Percentiles rank a stretch among this genome's conserved stretches.
These are phyloP conservation scores for Propsilocerus akamusi DNA, from an alignment of 1,140 invertebrate genomes.

Conservation along the genomic window DNA sequence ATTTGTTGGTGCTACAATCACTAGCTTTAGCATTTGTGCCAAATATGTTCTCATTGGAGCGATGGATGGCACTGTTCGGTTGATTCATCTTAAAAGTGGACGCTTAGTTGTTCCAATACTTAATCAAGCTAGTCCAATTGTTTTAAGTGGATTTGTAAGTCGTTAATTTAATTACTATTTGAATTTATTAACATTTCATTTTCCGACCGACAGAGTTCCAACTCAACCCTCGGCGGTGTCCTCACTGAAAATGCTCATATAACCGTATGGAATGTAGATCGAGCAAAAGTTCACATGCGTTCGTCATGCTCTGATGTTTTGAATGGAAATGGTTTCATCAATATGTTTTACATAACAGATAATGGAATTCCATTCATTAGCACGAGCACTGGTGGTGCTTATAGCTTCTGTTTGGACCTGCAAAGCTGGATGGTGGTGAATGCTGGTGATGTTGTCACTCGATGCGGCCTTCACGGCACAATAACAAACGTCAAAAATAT, in stretches of 20 bases:
- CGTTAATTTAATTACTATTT: background rate
- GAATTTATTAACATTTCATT: background rate
- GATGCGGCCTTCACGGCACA: slow-evolving; percentile 16
- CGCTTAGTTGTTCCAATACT: slow-evolving; percentile 17
- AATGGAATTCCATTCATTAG: slow-evolving; percentile 18
- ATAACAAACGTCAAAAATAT: slow-evolving; percentile 17
- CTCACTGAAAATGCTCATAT: slow-evolving; percentile 18
- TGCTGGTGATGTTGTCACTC: slow-evolving; percentile 20
- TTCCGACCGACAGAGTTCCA: slow-evolving; percentile 9
- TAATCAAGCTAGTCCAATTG: slow-evolving; percentile 12
- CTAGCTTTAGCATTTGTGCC: slow-evolving; percentile 19
- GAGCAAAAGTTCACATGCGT: slow-evolving; percentile 10
- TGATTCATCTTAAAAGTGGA: slow-evolving; percentile 17
- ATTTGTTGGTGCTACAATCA: slow-evolving; percentile 16
- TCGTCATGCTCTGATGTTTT: slow-evolving; percentile 16
- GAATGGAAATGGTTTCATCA: slow-evolving; percentile 12
- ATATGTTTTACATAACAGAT: slow-evolving; percentile 19
- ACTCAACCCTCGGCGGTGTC: slow-evolving; percentile 15
- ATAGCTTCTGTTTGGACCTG: slow-evolving; percentile 16
- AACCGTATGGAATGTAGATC: slow-evolving; percentile 18
- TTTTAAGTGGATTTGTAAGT: slow-evolving; percentile 21
- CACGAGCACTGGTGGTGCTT: slow-evolving; percentile 18
- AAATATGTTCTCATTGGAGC: slow-evolving; percentile 21
- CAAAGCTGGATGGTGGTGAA: slow-evolving; percentile 20
- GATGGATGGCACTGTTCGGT: slow-evolving; percentile 18